Conservation (phyloP, 2,113 vertebrate species). For the Aix galericulata region DNA sequence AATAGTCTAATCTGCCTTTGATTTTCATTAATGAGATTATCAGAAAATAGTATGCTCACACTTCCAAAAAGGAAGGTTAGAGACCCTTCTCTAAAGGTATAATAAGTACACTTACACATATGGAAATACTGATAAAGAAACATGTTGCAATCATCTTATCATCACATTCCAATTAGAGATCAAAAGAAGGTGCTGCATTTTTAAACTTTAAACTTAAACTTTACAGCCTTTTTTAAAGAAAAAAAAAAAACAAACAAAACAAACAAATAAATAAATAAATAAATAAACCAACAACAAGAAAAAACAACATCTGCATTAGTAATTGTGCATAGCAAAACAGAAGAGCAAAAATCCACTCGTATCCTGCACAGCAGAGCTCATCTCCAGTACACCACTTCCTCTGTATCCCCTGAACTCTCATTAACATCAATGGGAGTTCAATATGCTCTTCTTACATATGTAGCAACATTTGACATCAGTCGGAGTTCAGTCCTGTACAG, state of each 20-base stretch:
- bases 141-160: not conserved
- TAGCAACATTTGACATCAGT: not conserved
- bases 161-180: not conserved
- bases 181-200: not conserved
- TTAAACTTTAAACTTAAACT: not conserved
- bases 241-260: no score
- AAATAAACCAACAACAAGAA: no score
- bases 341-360: not conserved
- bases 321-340: not conserved
- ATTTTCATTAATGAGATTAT: constrained; percentile 69
- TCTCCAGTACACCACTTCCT: not conserved
- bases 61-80: constrained; percentile 34
- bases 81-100: not conserved
- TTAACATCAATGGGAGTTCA: not conserved
- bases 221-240: not conserved
- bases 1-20: constrained; percentile 60
- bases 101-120: constrained; percentile 2
- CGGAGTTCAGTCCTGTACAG: not conserved
- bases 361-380: not conserved
- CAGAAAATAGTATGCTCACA: constrained; percentile 18
- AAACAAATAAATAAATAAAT: no score
- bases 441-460: not conserved
- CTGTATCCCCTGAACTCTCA: not conserved
- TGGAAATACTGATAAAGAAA: constrained; percentile 32
- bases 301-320: not conserved